Evolutionary conservation across 2,113 vertebrate genomes (phyloP), one percentile per base, ranked within the genome.

Genomic region (Xiphophorus maculatus): DNA sequence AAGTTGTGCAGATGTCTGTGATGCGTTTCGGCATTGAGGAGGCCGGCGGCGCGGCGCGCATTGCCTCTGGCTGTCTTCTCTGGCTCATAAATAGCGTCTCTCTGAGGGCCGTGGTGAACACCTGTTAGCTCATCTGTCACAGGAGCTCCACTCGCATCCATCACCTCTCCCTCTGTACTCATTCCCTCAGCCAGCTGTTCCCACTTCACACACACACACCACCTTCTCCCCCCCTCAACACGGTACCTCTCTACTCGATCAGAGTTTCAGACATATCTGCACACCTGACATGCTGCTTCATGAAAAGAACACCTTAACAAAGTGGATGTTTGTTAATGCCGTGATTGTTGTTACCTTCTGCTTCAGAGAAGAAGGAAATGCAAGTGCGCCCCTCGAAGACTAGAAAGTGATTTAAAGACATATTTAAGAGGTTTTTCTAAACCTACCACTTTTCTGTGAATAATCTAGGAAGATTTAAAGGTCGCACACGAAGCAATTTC

Each of bases 81-180:
- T 86, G 88, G 83, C 87, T 92, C 92, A 93, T 90, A 91, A 93
- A 91, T 87, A 89, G 90, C 80, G 70, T 92, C 87, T 92, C 90
- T 92, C 89, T 61, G 81, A 86, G 89, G 90, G 84, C 87, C 33
- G 88, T 62, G 87, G 91, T 87, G 86, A 92, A 93, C 93, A 92
- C 90, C 92, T 92, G 93, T 92, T 90, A 92, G 91, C 87, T 92
- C 93, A 86, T 91, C 91, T 91, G 93, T 93, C 92, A 90, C 90
- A 82, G 84, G 84, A 85, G 87, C 91, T 89, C 89, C 77, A 73
- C 89, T 91, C 87, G 76, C 88, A 90, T 91, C 91, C 91, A 90
- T 92, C 90, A 93, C 91, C 90, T 87, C 83, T 90, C 87, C 90
- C 92, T 89, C 88, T 92, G 84, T 92, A 86, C 92, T 90, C 90